A percentile compares a stretch with the other conserved stretches of the same genome.
phyloP scores from a whole-genome alignment of 2,797 vertebrate species.

The Gallinago solitaria region DNA sequence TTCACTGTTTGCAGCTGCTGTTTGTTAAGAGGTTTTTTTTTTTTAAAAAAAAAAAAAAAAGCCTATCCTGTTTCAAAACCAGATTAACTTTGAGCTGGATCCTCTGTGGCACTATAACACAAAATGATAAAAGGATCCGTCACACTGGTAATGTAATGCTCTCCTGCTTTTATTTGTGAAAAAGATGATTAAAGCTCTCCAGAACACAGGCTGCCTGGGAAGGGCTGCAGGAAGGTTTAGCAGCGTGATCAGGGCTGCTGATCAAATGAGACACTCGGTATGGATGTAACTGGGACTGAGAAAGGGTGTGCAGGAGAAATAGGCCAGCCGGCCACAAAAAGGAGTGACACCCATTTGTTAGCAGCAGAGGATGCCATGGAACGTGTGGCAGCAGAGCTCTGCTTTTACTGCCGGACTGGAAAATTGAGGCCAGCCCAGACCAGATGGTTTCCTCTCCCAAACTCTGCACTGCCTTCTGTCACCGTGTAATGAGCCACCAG shows the following conservation, averaged over 20 bases:
- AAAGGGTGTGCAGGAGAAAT: background rate
- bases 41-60: background rate
- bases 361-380: background rate
- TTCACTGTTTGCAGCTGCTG: conserved; percentile 32
- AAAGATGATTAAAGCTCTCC: conserved; percentile 36
- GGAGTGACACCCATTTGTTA: background rate
- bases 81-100: background rate
- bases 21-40: background rate
- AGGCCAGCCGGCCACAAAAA: background rate
- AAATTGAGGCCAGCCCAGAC: conserved; percentile 22
- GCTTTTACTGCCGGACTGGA: conserved; percentile 13
- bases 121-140: conserved; percentile 32
- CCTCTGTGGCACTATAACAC: background rate
- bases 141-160: background rate
- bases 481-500: conserved; percentile 25
- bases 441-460: conserved; percentile 40
- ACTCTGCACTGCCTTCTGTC: conserved; percentile 43
- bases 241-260: conserved; percentile 12
- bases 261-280: background rate
- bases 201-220: background rate
- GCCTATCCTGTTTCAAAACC: background rate
- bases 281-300: background rate
- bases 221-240: background rate
- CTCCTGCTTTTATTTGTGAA: conserved; percentile 31
- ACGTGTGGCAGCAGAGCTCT: background rate